These are phyloP conservation scores for Chloroceryle aenea DNA, from an alignment of 2,113 vertebrate genomes.

Conservation along the genomic window DNA sequence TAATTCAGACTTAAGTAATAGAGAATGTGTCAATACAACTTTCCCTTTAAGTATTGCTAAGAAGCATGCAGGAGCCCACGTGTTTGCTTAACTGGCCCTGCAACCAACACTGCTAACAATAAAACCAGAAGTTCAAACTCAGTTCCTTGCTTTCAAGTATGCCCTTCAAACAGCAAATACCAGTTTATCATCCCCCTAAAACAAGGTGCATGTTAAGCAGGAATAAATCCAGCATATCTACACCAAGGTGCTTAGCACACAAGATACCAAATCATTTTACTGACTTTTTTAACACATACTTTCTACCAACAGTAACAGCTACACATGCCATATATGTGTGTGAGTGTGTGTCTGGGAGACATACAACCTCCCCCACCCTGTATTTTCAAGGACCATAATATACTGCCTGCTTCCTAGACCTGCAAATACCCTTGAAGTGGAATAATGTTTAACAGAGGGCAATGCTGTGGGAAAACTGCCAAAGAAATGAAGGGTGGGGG, in stretches of 20 bases:
- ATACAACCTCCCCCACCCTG: not conserved
- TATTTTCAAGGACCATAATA: conserved; percentile 47
- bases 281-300: not conserved
- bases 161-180: conserved; percentile 66
- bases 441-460: conserved; percentile 72
- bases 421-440: conserved; percentile 68
- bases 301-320: not conserved
- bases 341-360: not conserved
- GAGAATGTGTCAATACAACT: conserved; percentile 63
- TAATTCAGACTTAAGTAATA: conserved; percentile 28
- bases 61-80: conserved; percentile 55
- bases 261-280: not conserved
- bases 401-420: conserved; percentile 59
- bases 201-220: not conserved
- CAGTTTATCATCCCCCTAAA: conserved; percentile 49
- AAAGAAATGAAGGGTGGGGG: conserved; percentile 40
- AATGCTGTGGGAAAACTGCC: conserved; percentile 27
- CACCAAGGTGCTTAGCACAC: not conserved
- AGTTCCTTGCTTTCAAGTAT: conserved; percentile 65
- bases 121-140: conserved; percentile 71
- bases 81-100: conserved; percentile 67
- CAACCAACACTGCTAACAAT: conserved; percentile 58
- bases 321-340: not conserved
- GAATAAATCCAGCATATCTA: not conserved
- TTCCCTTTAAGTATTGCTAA: conserved; percentile 54